Evolutionary conservation across 2,888 invertebrate species (phyloP), one percentile per base, ranked within the genome.

Genomic region (Philopedon plagiatum): DNA sequence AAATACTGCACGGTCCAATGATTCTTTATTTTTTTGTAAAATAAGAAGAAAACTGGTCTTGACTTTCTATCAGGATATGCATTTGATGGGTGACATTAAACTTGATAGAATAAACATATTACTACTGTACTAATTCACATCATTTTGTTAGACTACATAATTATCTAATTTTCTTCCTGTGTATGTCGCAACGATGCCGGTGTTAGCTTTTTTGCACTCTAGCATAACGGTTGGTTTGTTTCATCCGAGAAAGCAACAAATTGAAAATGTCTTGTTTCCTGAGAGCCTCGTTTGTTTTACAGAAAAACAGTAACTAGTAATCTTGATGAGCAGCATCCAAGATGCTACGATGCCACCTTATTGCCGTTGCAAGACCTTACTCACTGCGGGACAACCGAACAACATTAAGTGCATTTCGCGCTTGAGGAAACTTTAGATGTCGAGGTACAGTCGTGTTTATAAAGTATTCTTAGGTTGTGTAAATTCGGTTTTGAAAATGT

Each of bases 151-250:
- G n/a, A 29, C n/a, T n/a, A 57, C 32, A 32, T 34, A 57, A 57
- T 57, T 57, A 57, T 34, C 56, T 57, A 29, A 57, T 57, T 57
- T 57, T 57, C 56, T 18, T 57, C 19, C 2, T 57, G 34, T 37
- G n/a, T 37, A 13, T 23, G 69, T 75, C 66, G 58, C 60, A 68
- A 63, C 71, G 61, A 54, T 41, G 32, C 54, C 61, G 32, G 66
- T 75, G 78, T 74, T 75, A 75, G 66, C 68, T 76, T 78, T 77
- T 46, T 76, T 76, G 76, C 73, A 72, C 66, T 70, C 15, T 41
- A 57, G 76, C 75, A 76, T 76, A 77, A 77, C 74, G 66, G 77
- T 75, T 76, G 77, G 78, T 75, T 78, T 77, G 76, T 77, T 77
- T 76, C 72, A 77, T 51, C 74, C 74, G 73, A 71, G 71, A 72